phyloP scores from a whole-genome alignment of 2,113 vertebrate genomes.

The Raphicerus campestris region DNA sequence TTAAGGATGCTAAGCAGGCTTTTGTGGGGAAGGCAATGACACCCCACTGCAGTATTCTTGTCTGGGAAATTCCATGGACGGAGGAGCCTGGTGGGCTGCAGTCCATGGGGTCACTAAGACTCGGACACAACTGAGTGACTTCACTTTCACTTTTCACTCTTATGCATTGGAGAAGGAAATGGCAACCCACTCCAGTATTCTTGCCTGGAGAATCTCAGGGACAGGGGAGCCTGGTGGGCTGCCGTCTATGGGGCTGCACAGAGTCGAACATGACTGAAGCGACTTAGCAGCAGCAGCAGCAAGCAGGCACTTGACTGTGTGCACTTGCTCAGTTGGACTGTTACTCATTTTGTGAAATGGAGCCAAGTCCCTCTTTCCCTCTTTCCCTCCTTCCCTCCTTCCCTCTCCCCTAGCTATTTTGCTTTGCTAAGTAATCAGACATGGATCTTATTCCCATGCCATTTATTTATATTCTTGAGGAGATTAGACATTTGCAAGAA shows the following conservation, averaged over 20 bases:
- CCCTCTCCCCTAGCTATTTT: neutral
- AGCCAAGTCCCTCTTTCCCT: neutral
- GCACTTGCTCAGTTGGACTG: neutral
- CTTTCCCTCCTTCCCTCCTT: neutral
- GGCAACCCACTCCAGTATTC: too few relatives aligned
- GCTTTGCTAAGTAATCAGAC: constrained; percentile 43
- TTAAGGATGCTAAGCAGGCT: neutral
- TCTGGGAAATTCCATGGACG: neutral
- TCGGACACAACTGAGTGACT: accelerated
- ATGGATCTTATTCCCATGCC: constrained; percentile 46
- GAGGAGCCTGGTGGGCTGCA: neutral
- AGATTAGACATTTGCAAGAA: constrained; percentile 46
- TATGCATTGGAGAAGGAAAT: too few relatives aligned
- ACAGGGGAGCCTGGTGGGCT: too few relatives aligned
- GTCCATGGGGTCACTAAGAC: neutral
- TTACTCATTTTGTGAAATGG: constrained; percentile 8
- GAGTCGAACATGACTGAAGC: too few relatives aligned
- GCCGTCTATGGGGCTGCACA: too few relatives aligned
- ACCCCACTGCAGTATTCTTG: neutral
- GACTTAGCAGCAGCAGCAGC: neutral
- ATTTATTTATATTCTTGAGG: constrained; percentile 42
- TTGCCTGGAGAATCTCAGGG: too few relatives aligned
- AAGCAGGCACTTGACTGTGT: neutral
- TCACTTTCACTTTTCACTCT: too few relatives aligned
- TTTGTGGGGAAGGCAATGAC: neutral